These are phyloP conservation scores for Leuciscus idus DNA, from an alignment of 2,113 vertebrate species.

Conservation along the genomic window DNA sequence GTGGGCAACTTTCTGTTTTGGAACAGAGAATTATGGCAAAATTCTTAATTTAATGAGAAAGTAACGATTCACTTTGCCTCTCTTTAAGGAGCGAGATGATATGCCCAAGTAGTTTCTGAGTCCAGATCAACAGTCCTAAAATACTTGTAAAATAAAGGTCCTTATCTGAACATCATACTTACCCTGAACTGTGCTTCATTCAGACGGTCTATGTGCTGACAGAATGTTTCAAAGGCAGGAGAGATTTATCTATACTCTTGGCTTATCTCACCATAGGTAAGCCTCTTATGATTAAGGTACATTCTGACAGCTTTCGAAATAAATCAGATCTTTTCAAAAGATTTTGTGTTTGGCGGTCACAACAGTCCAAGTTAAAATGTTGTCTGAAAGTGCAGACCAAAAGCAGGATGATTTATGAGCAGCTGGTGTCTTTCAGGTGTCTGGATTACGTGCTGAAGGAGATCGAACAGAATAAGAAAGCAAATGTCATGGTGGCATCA, in stretches of 20 bases:
- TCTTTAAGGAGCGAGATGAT: neutral
- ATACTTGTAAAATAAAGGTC: neutral
- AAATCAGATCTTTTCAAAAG: slow-evolving; percentile 25
- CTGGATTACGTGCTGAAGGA: slow-evolving; percentile 87
- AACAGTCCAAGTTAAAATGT: slow-evolving; percentile 25
- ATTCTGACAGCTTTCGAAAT: slow-evolving; percentile 34
- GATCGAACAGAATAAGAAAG: slow-evolving; percentile 76
- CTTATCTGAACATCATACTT: slow-evolving; percentile 25
- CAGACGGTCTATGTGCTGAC: neutral
- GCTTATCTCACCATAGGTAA: slow-evolving; percentile 14
- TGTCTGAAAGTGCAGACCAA: neutral
- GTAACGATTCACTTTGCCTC: neutral
- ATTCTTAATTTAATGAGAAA: neutral
- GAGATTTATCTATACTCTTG: slow-evolving; percentile 34
- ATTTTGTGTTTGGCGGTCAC: slow-evolving; percentile 27
- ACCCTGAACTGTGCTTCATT: slow-evolving; percentile 7
- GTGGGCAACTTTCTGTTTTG: neutral
- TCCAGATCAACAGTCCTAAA: neutral
- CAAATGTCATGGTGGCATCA: slow-evolving; percentile 90
- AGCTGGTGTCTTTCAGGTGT: slow-evolving; percentile 76
- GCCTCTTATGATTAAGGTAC: slow-evolving; percentile 32
- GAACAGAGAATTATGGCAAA: neutral
- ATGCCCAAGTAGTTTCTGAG: neutral
- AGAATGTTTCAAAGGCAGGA: slow-evolving; percentile 22
- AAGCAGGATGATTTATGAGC: slow-evolving; percentile 13